These are phyloP conservation scores for Phallusia fumigata DNA, from an alignment of 23 tunicate species.

Conservation along the genomic window DNA sequence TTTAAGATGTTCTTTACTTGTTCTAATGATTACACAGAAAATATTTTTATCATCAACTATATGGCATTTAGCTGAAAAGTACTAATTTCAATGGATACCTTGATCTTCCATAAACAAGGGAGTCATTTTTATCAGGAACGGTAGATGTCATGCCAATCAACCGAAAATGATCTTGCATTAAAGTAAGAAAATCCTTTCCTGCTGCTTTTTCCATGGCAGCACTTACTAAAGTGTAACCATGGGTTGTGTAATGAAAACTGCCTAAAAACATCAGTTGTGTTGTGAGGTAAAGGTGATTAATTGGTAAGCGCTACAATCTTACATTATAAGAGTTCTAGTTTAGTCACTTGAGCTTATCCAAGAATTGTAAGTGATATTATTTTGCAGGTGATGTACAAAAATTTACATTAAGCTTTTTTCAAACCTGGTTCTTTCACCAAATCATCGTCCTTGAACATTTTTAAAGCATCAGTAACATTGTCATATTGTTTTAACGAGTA, in stretches of 20 bases:
- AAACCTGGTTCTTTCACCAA: slow-evolving; percentile 25
- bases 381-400: no score
- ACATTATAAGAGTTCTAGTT: no score
- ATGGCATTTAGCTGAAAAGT: no score
- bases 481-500: slow-evolving; percentile 44
- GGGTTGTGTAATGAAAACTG: slow-evolving; percentile 64
- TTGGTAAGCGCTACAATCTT: no score
- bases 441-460: slow-evolving; percentile 72
- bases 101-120: slow-evolving; percentile 54
- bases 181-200: slow-evolving; percentile 56
- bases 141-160: slow-evolving; percentile 61
- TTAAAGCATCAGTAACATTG: slow-evolving; percentile 50
- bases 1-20: no score
- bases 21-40: no score
- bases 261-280: slow-evolving; percentile 24
- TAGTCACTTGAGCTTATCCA: no score
- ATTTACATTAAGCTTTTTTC: no score
- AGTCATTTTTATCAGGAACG: slow-evolving; percentile 40
- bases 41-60: no score
- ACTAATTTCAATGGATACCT: slow-evolving; percentile 19
- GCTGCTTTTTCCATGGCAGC: slow-evolving; percentile 69
- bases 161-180: slow-evolving; percentile 56
- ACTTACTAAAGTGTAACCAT: slow-evolving; percentile 81
- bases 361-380: no score
- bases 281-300: no score